Evolutionary conservation across 2,113 vertebrate genomes (phyloP), one percentile per base, ranked within the genome.

Genomic region (Mystacornis crossleyi): DNA sequence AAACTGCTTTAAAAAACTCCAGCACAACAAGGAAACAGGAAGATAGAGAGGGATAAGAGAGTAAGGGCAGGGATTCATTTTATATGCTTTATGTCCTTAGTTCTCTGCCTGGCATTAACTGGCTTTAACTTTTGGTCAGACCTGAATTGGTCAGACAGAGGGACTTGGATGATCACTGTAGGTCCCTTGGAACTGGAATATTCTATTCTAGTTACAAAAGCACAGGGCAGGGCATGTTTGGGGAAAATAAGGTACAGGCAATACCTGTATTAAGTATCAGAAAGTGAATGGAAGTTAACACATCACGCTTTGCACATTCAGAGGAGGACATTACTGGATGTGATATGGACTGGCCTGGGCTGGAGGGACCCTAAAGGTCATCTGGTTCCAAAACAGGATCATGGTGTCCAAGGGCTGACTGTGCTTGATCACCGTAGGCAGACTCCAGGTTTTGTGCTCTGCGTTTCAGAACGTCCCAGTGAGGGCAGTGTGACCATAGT

Each of bases 161-260:
- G 50, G 48, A 60, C 29, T 29, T 34, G 28, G 31, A 29, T 43
- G 18, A 8, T 67, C 9, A 6, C 8, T 55, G 25, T 47, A 42
- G 19, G 3, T 51, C 36, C 23, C 19, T 78, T 81, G 20, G 11
- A 29, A 5, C 40, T n/a, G 50, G 60, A 69, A 45, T 71, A 6
- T 4, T 75, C 18, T 61, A 2, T 58, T 50, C 20, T 50, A 62
- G 16, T 28, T 79, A 21, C 11, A 78, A 26, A 77, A 75, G 17
- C 8, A 24, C 0, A 1, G 34, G 29, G 50, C 25, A 53, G 33
- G 33, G 23, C 8, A 8, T 18, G 9, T 65, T 38, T 51, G 53
- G 26, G 45, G 60, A 34, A 42, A 75, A 43, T 18, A 43, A 78
- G n/a, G 9, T 55, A 40, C 14, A 69, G 36, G 25, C 47, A 25